phyloP scores from a whole-genome alignment of 2,888 invertebrate genomes.

The Diplazon laetatorius region DNA sequence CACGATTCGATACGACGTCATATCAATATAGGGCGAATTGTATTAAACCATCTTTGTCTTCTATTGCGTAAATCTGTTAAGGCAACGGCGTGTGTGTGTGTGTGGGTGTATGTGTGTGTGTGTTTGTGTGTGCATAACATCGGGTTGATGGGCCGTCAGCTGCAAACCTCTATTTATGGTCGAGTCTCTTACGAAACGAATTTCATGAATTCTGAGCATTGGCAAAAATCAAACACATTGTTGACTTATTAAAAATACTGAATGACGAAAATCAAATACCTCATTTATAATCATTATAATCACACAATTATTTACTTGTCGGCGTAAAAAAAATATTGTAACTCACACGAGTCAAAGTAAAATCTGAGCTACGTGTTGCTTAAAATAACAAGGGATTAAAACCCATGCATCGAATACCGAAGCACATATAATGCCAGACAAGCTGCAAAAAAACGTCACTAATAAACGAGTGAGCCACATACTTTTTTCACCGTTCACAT shows the following conservation, averaged over 20 bases:
- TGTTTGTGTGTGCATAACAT: too few relatives aligned
- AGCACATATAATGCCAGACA: constrained; percentile 1
- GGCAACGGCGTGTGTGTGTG: neutral
- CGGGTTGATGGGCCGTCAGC: neutral
- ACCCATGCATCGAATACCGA: constrained; percentile 10
- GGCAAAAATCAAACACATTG: too few relatives aligned
- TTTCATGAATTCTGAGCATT: neutral
- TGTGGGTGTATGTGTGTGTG: too few relatives aligned
- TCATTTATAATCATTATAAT: neutral
- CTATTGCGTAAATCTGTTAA: neutral
- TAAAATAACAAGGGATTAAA: neutral
- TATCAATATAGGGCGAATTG: neutral
- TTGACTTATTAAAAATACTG: neutral
- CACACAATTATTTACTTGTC: neutral
- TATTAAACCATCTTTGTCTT: neutral
- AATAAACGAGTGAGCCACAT: constrained; percentile 40
- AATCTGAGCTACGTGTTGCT: too few relatives aligned
- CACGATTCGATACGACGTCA: neutral
- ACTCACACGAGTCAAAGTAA: too few relatives aligned
- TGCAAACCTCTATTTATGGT: neutral
- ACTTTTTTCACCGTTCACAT: constrained; percentile 24
- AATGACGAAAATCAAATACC: neutral
- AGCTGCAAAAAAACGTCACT: constrained; percentile 42
- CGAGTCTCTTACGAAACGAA: neutral
- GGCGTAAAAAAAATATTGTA: neutral